Evolutionary conservation across 92 coral and sea anemone species (phyloP).

Genomic region (Phenganax stokvisi): DNA sequence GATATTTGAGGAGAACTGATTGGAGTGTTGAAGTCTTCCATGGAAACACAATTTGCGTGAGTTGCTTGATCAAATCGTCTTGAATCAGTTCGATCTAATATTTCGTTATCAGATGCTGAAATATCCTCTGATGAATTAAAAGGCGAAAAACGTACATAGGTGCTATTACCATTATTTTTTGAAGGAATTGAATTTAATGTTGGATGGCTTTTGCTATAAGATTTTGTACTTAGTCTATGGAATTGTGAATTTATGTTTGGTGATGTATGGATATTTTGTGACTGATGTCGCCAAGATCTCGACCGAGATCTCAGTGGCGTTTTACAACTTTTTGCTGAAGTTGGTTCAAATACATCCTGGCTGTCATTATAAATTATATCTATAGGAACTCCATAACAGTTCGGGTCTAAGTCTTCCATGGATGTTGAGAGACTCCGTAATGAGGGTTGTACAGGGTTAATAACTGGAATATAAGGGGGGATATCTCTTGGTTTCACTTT

Average conservation of each 20-base stretch:
- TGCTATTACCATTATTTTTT: no score
- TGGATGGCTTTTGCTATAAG: no score
- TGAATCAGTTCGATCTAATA: background rate
- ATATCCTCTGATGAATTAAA: no score
- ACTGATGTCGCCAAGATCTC: no score
- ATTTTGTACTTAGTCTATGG: no score
- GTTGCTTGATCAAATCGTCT: background rate
- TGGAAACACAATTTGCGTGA: background rate
- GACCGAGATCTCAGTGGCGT: no score
- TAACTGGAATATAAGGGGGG: conserved; percentile 11
- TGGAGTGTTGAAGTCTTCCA: conserved; percentile 30
- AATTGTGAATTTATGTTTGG: no score
- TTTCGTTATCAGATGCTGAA: no score
- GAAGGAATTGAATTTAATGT: no score
- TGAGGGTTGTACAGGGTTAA: conserved; percentile 6
- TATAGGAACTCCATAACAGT: background rate
- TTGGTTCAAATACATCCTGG: background rate
- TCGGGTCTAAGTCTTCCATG: conserved; percentile 1
- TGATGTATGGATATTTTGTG: no score
- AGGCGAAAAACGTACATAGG: no score
- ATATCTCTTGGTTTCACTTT: background rate
- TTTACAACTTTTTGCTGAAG: background rate
- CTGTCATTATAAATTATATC: background rate
- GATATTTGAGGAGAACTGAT: conserved; percentile 1
- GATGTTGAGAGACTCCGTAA: background rate